phyloP scores from a whole-genome alignment of 2,888 invertebrate species.

The Thymelicus acteon region DNA sequence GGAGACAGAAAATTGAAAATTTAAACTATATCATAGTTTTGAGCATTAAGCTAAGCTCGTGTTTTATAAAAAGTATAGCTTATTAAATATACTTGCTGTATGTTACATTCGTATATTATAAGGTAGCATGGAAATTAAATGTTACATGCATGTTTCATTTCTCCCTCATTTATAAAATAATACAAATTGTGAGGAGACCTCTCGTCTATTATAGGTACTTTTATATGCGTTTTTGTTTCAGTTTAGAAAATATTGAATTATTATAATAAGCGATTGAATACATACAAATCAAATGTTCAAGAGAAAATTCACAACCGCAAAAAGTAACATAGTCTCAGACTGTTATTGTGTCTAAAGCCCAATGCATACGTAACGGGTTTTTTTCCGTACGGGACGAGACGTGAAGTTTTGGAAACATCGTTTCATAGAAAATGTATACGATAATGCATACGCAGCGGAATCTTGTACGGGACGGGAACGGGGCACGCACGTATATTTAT shows the following conservation, averaged over 20 bases:
- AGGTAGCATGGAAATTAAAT: neutral
- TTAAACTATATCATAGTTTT: slow-evolving; percentile 47
- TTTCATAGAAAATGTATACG: no score
- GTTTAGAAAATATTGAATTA: neutral
- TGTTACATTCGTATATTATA: neutral
- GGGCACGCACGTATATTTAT: no score
- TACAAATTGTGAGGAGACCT: no score
- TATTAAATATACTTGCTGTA: slow-evolving; percentile 38
- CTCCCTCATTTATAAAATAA: no score
- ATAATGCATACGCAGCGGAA: no score
- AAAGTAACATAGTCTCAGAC: slow-evolving; percentile 38
- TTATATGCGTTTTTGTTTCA: no score
- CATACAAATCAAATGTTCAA: neutral
- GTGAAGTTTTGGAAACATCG: no score
- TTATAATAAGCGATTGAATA: neutral
- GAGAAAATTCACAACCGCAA: slow-evolving; percentile 31
- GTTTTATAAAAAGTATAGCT: slow-evolving; percentile 47
- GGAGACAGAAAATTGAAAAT: slow-evolving; percentile 51
- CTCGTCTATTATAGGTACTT: no score
- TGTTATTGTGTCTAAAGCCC: neutral
- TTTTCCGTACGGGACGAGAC: no score
- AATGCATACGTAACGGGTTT: no score
- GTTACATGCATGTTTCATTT: neutral
- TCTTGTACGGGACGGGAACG: no score
- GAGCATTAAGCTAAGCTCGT: slow-evolving; percentile 79